Base-by-base conservation (phyloP, 1,140 invertebrate species). In the Mesaphorura yosii region DNA sequence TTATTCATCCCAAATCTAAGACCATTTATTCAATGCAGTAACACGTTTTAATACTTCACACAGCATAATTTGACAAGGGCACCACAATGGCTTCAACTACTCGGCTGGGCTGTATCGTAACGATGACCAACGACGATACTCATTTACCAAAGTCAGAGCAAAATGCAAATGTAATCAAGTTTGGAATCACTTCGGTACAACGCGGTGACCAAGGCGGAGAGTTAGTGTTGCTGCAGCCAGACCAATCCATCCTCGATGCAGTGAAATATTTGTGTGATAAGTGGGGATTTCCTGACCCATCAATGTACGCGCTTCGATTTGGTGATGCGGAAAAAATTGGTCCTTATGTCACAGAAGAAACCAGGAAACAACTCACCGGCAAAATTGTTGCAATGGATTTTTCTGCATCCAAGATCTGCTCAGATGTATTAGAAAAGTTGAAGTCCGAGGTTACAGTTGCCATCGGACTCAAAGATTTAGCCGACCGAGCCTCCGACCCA, bases 341-440 rank as follows among this genome's bases (percentile, higher is more conserved):
- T 14, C 53, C 57, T 34, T 59, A 59, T 41, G 57, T 62, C 2
- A 62, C 60, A 28, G 60, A 62, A 41, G 37, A 14, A 10, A 62
- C 38, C 0, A 44, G 57, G 25, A 59, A 62, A 42, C 51, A 62
- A 14, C 50, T 62, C 6, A 39, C 28, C 40, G 60, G 60, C 22
- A 62, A 62, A 44, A 38, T 62, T 14, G 57, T 59, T 2, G 37
- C 37, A 6, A 51, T 62, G 51, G 27, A 31, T 12, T 48, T 54
- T 26, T 62, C 57, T 4, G 57, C 60, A 19, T 1, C 14, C 7
- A 57, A 54, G 55, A 48, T 62, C 15, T 56, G 39, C 23, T 20
- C 42, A 5, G 60, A 62, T n/a, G 55, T 62, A n/a, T 50, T 56
- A 28, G 25, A 28, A 3, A 59, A 59, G 41, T 26, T 62, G 22